Percentiles rank a stretch among this genome's conserved stretches.
These are phyloP conservation scores for Boleophthalmus pectinirostris DNA, from an alignment of 2,113 vertebrate genomes.

Conservation along the genomic window DNA sequence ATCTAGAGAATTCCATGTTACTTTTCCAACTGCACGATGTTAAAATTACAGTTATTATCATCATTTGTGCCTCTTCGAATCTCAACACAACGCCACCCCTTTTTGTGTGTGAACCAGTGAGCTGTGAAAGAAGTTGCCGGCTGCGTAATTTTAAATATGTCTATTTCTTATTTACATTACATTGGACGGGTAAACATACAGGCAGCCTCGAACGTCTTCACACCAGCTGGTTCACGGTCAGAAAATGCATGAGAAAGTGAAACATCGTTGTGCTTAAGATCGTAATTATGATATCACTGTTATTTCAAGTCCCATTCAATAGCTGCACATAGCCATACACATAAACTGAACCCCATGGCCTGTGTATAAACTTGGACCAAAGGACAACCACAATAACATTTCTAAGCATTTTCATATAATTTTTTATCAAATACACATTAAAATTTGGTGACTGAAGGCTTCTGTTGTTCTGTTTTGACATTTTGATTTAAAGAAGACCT, in stretches of 20 bases:
- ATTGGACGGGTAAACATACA: neutral
- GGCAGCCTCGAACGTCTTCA: slow-evolving; percentile 33
- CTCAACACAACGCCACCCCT: slow-evolving; percentile 11
- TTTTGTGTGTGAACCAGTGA: neutral
- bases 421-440: no score
- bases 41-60: slow-evolving; percentile 18
- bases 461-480: no score
- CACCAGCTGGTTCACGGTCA: slow-evolving; percentile 17
- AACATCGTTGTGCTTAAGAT: slow-evolving; percentile 29
- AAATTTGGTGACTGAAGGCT: no score
- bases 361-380: neutral
- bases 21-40: slow-evolving; percentile 17
- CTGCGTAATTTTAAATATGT: slow-evolving; percentile 7
- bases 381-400: neutral
- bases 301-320: slow-evolving; percentile 1
- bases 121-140: neutral
- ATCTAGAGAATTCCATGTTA: slow-evolving; percentile 29
- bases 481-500: no score
- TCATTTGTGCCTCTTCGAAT: slow-evolving; percentile 10
- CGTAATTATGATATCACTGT: slow-evolving; percentile 18
- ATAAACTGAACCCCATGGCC: neutral
- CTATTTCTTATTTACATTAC: slow-evolving; percentile 28
- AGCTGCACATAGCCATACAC: neutral
- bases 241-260: slow-evolving; percentile 14
- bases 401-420: no score